Evolutionary conservation across 1,140 invertebrate species (phyloP).

Genomic region (Lerema accius): DNA sequence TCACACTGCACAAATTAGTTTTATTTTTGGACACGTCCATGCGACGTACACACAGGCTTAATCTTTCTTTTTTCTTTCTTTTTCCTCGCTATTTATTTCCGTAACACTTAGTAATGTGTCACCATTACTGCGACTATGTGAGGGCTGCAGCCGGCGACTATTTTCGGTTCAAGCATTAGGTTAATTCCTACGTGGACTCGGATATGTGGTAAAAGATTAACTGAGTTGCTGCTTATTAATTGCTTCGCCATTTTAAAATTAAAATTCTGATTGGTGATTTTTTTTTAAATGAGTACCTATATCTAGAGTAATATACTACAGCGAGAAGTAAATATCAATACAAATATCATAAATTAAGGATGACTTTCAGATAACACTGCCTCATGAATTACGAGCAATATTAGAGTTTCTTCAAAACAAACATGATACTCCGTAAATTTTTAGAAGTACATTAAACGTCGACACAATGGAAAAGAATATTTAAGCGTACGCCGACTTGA

Average conservation of each 20-base stretch:
- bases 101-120: conserved; percentile 71
- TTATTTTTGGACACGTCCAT: conserved; percentile 68
- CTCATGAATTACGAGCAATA: background rate
- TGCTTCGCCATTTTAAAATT: no score
- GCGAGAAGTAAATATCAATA: background rate
- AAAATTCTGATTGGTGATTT: no score
- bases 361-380: conserved; percentile 1
- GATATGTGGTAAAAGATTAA: conserved; percentile 29
- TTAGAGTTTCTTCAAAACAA: conserved; percentile 17
- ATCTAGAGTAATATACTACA: no score
- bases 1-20: conserved; percentile 70
- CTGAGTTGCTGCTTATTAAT: no score
- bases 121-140: conserved; percentile 65
- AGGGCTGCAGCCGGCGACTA: conserved; percentile 51
- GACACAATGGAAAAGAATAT: conserved; percentile 28
- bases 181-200: conserved; percentile 40
- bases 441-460: conserved; percentile 35
- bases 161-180: conserved; percentile 47
- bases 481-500: conserved; percentile 23
- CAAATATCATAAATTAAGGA: conserved; percentile 2
- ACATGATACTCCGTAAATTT: conserved; percentile 15
- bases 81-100: conserved; percentile 69
- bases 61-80: conserved; percentile 63
- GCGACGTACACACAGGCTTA: conserved; percentile 53
- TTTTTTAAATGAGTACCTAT: no score